Evolutionary conservation across 2,888 invertebrate genomes (phyloP), one percentile per base, ranked within the genome.

Genomic region (Ennomos fuscantarius): DNA sequence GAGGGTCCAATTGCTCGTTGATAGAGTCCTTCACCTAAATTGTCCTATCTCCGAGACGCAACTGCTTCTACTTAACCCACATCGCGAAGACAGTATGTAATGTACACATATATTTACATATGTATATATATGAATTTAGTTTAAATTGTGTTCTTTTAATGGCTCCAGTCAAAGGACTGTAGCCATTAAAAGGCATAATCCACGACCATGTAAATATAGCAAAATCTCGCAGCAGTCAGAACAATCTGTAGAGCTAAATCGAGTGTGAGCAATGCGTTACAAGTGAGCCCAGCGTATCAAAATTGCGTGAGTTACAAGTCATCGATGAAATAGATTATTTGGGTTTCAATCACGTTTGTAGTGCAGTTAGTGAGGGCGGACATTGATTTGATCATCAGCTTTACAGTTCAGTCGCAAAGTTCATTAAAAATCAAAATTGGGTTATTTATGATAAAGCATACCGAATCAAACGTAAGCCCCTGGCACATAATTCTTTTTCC

Each of bases 401-500:
- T 34, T 9, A 12, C 34, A 13, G 1, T 39, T 31, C 2, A 10
- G 12, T 1, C 9, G 32, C 31, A 8, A 32, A 37, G 34, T 44
- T 49, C 49, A 49, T 31, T 45, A 44, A 24, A 41, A 35, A 45
- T 24, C 41, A 13, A 46, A 43, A 53, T 52, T 45, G 33, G 44
- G 45, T 41, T 55, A 34, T 3, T n/a, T 36, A 35, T 43, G 15
- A 50, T 46, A 33, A 43, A 45, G 47, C 12, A 54, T 47, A 59
- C 40, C n/a, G 13, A 45, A 34, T 42, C 31, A 12, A 36, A 33
- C 48, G 50, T 53, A 45, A 58, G 55, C 53, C 55, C 53, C 55
- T 66, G 62, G 60, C 64, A 62, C 59, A 52, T 53, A 63, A 65
- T 56, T 83, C 76, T 77, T 83, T 84, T 82, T 83, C 81, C 81